Conservation (phyloP, 2,113 vertebrate species). For the Bettongia penicillata region DNA sequence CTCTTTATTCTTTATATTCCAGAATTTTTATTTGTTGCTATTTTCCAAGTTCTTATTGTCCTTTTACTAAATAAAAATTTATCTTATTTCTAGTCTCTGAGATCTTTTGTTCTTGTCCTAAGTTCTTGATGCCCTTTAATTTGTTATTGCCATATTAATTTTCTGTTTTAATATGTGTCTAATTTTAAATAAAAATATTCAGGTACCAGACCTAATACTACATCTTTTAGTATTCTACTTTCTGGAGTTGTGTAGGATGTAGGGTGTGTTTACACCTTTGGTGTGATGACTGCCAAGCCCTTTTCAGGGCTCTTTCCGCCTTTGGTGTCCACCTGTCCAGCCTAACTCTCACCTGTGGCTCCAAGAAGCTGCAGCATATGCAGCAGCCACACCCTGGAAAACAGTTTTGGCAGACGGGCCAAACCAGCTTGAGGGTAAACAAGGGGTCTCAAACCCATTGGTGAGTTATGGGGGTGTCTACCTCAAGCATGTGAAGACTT, state of each 20-base stretch:
- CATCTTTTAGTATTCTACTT: background rate
- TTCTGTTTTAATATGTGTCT: background rate
- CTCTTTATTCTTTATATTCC: slow-evolving; percentile 29
- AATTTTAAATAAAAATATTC: slow-evolving; percentile 30
- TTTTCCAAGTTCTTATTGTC: slow-evolving; percentile 44
- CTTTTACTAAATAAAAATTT: slow-evolving; percentile 30
- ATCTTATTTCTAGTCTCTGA: background rate
- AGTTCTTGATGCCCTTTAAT: background rate
- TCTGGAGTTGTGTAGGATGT: background rate
- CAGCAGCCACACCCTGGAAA: no score
- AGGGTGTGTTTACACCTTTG: no score
- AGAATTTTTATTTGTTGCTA: slow-evolving; percentile 39
- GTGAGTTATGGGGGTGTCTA: no score
- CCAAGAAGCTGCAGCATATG: no score
- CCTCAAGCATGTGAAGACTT: no score
- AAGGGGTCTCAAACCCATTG: no score
- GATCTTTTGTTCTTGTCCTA: slow-evolving; percentile 6
- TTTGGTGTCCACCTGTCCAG: no score
- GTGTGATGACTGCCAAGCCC: no score
- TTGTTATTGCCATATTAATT: background rate
- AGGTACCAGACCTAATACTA: background rate
- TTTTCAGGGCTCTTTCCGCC: no score
- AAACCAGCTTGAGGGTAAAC: no score
- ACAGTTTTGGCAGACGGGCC: no score
- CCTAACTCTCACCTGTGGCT: no score